Base-by-base conservation (phyloP, 2,888 invertebrate species). In the Auanema freiburgensis region DNA sequence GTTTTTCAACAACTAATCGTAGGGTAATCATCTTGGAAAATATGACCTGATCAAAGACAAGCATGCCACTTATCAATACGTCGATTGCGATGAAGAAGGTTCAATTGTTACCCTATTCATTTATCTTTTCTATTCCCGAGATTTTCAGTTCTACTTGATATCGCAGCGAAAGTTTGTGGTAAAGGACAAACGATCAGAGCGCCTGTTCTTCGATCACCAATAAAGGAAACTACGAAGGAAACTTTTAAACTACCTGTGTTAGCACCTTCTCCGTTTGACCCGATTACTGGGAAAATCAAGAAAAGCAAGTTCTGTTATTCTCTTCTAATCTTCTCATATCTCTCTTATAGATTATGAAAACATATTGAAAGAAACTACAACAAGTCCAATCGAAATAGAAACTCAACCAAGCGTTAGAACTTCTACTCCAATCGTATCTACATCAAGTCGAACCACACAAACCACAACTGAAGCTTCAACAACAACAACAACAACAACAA, bases 41-140 rank as follows among this genome's bases (percentile, higher is more conserved):
- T 78, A 71, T 56, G 81, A 81, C 53, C 57, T 83, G 58, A 74
- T 83, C 23, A 77, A 75, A 42, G 71, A 79, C 52, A 65, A 73
- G 21, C 53, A 57, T 16, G 65, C 69, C 16, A 66, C 76, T 11
- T 81, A 82, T 46, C 78, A 82, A 52, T 80, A 78, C 43, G 67
- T 82, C 16, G 74, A 71, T 18, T 81, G 81, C 50, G 79, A 78
- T 44, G 61, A 72, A 16, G 64, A 76, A 43, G 69, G 79, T 80
- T 43, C 65, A 70, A n/a, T n/a, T n/a, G n/a, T n/a, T n/a, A n/a
- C 16, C 4, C n/a, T 33, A 1, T 1, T 41, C 6, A 33, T 46
- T 1, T 51, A 56, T 53, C 6, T 3, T 46, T 18, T 33, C 33
- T n/a, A n/a, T n/a, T n/a, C n/a, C n/a, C n/a, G n/a, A n/a, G 10